Percentiles rank a stretch among this genome's conserved stretches.
Evolutionary conservation across 2,113 vertebrate species (phyloP).

Genomic region (Oophaga pumilio): DNA sequence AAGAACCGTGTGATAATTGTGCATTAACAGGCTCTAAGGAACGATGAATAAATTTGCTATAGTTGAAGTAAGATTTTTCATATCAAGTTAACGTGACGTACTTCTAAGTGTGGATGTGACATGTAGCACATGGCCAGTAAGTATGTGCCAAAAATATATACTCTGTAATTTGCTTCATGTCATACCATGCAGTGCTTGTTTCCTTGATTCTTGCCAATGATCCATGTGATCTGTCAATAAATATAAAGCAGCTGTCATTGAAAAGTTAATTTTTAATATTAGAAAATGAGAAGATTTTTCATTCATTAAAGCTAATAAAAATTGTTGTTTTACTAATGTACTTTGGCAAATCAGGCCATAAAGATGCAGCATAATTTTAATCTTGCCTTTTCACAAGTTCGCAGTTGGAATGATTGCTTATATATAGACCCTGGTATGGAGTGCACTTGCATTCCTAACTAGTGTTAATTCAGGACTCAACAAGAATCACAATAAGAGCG

Average conservation of each 20-base stretch:
- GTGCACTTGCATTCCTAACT: conserved; percentile 21
- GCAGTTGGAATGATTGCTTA: neutral
- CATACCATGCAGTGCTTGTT: neutral
- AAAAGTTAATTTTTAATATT: neutral
- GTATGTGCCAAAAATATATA: conserved; percentile 10
- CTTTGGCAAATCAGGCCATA: neutral
- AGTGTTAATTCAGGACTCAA: conserved; percentile 37
- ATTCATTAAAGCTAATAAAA: neutral
- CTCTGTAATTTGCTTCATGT: neutral
- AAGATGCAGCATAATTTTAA: neutral
- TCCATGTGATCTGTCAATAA: neutral
- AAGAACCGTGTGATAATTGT: neutral
- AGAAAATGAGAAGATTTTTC: neutral
- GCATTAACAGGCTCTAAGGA: conserved; percentile 9
- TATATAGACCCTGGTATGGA: conserved; percentile 3
- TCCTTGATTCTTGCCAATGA: neutral
- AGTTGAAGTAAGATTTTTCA: neutral
- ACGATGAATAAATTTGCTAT: conserved; percentile 12
- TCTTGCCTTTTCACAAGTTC: neutral
- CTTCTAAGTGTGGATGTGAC: conserved; percentile 15
- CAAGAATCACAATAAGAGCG: conserved; percentile 10
- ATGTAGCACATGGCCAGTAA: conserved; percentile 11
- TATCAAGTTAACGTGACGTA: neutral
- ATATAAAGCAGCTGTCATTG: neutral
- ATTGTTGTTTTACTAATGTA: neutral